Conservation (phyloP, 2,113 vertebrate genomes). For the Varanus salvator region DNA sequence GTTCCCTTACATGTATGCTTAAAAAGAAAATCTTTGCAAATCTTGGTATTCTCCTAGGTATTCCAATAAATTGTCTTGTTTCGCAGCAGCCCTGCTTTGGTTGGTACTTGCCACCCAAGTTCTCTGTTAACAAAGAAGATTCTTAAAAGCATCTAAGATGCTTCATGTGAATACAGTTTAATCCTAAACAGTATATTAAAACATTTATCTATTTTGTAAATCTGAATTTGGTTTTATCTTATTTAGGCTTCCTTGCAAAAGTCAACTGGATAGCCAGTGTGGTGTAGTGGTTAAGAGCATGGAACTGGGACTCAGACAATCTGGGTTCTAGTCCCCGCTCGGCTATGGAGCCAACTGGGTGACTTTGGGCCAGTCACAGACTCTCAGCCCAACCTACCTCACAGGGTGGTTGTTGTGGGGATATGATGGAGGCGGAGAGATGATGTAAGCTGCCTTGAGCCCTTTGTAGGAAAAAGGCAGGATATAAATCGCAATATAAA, state of each 20-base stretch:
- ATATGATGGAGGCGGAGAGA: too few species aligned
- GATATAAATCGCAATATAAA: too few species aligned
- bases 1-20: not conserved
- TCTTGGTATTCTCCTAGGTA: not conserved
- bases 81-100: not conserved
- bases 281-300: too few species aligned
- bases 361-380: too few species aligned
- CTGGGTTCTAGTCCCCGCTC: too few species aligned
- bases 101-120: not conserved
- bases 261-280: too few species aligned
- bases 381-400: too few species aligned
- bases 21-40: not conserved
- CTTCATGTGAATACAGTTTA: not conserved
- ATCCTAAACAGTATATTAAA: conserved; percentile 1
- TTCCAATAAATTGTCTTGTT: not conserved
- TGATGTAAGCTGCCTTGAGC: too few species aligned
- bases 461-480: too few species aligned
- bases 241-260: not conserved
- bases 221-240: not conserved
- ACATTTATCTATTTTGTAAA: not conserved
- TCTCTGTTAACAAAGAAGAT: not conserved
- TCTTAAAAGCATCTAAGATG: not conserved
- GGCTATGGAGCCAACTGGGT: too few species aligned
- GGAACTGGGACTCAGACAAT: too few species aligned
- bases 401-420: too few species aligned